Base-by-base conservation (phyloP, 2,797 vertebrate genomes). In the Poliocrania exsul region DNA sequence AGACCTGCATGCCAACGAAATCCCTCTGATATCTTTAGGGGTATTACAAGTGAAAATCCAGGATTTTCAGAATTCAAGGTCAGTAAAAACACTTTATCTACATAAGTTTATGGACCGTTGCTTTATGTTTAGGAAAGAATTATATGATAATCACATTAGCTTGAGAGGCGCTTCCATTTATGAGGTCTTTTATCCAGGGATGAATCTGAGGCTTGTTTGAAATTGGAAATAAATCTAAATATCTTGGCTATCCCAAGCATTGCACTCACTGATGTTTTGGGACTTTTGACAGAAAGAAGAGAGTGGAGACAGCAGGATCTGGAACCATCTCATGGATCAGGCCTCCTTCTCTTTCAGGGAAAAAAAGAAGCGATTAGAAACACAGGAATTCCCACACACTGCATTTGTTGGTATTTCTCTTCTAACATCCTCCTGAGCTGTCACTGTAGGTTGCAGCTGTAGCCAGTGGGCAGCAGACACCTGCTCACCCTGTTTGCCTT, bases 51-150 rank as follows among this genome's bases (percentile, higher is more conserved):
- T 40, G 33, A 83, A 81, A 90, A 54, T 2, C 3, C 7, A 71
- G 57, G 8, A 29, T 38, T 67, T 81, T 4, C n/a, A 23, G 19
- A 33, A 47, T 26, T 61, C 14, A 3, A 60, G n/a, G 20, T n/a
- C 29, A 35, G 37, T 57, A 61, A 79, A 74, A 72, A 9, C 24
- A 75, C 7, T n/a, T 62, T 33, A 29, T 8, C 46, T 67, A 24
- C 7, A 2, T 37, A 20, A 0, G 0, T 26, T 86, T 72, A 20
- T 54, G 13, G 51, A 61, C 4, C 9, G 19, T 5, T 40, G 19
- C 5, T 74, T 84, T 75, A 53, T 11, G 5, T 71, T 81, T 54
- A 69, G 47, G 17, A 37, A 69, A 60, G 1, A 74, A 35, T 50
- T 42, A 8, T 6, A 11, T 5, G 7, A 26, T 64, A 51, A 72